Percentiles rank a stretch among this genome's conserved stretches.
phyloP scores from a whole-genome alignment of 64 coral and sea anemone genomes.

The Hydrozoanthus tunicans region DNA sequence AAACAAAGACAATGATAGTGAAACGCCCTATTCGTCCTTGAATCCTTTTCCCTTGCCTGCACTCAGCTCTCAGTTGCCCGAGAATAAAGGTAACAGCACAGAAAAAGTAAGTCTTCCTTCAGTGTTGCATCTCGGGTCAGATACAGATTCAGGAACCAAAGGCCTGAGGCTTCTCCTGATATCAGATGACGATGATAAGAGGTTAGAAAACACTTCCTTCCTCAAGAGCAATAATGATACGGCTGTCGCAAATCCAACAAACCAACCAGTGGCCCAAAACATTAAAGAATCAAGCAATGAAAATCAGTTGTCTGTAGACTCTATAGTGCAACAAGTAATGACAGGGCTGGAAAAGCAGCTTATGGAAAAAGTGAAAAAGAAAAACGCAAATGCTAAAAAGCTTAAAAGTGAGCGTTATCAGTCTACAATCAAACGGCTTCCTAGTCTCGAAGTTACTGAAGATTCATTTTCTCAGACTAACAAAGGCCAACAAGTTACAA shows the following conservation, averaged over 20 bases:
- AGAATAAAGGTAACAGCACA: not conserved
- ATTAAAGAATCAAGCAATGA: not conserved
- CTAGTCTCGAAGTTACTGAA: not conserved
- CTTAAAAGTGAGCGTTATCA: not conserved
- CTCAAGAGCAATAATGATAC: not conserved
- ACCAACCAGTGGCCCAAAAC: not conserved
- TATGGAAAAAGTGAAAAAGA: constrained; percentile 11
- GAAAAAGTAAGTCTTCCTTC: constrained; percentile 6
- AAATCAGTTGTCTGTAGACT: not conserved
- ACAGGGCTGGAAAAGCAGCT: constrained; percentile 10
- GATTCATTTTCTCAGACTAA: not conserved
- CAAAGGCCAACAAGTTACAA: not conserved
- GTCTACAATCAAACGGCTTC: not conserved
- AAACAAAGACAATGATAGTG: not conserved
- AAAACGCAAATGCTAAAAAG: too few species aligned
- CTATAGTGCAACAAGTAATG: constrained; percentile 30
- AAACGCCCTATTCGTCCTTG: not conserved
- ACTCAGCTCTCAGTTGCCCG: not conserved
- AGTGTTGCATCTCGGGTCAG: not conserved
- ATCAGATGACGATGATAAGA: constrained; percentile 42
- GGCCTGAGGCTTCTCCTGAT: constrained; percentile 22
- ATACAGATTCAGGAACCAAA: constrained; percentile 6
- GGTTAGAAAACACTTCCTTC: not conserved
- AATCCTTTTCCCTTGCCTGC: not conserved
- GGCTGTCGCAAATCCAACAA: not conserved